Evolutionary conservation across 2,113 vertebrate species (phyloP).

Genomic region (Triplophysa siluroides): DNA sequence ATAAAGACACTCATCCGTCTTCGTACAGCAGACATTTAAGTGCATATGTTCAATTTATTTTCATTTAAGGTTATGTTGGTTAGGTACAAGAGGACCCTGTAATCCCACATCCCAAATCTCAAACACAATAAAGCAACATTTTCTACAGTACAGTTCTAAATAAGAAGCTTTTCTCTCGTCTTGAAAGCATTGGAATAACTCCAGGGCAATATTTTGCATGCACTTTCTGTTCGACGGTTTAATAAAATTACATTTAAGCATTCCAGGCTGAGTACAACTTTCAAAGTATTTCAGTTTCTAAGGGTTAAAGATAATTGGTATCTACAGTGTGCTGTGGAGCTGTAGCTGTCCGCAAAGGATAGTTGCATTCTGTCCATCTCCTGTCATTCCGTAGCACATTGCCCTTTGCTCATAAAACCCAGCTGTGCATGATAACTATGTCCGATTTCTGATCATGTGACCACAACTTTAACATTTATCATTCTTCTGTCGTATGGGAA

Average conservation of each 20-base stretch:
- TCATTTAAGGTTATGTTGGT: conserved; percentile 10
- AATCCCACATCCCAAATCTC: not conserved
- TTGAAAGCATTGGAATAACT: conserved; percentile 8
- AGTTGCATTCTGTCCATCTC: conserved; percentile 26
- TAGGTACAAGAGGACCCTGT: not conserved
- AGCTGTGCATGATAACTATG: conserved; percentile 14
- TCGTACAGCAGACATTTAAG: conserved; percentile 28
- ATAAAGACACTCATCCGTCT: conserved; percentile 30
- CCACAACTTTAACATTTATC: not conserved
- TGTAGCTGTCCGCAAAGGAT: not conserved
- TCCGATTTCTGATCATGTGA: conserved; percentile 18
- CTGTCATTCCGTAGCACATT: conserved; percentile 26
- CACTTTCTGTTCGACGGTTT: not conserved
- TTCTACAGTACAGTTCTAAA: not conserved
- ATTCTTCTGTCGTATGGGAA: not conserved
- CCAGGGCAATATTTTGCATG: not conserved
- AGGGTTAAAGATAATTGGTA: not conserved
- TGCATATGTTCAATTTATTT: conserved; percentile 28
- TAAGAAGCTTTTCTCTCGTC: conserved; percentile 12
- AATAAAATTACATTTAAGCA: conserved; percentile 11
- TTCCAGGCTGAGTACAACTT: not conserved
- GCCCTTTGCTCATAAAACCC: conserved; percentile 30
- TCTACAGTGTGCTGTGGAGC: not conserved
- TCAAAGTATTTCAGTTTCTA: not conserved
- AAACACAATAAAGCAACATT: not conserved